Evolutionary conservation across 2,888 invertebrate genomes (phyloP), one percentile per base, ranked within the genome.

Genomic region (Heliconius aoede): DNA sequence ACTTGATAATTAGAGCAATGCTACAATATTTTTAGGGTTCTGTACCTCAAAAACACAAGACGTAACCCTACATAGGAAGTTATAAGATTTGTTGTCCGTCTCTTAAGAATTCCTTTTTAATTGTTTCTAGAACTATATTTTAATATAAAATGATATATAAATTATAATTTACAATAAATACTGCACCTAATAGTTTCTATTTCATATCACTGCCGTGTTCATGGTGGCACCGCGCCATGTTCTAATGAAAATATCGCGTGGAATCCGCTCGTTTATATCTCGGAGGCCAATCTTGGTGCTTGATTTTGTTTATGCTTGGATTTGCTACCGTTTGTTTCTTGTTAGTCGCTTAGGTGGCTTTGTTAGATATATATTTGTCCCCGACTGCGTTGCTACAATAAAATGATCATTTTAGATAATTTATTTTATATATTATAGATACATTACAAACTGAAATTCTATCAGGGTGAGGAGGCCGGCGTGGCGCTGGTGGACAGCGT

Each of bases 211-310:
- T 71, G 58, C 62, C 67, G 75, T 76, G 72, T 40, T 72, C 28
- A 77, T 62, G 68, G 65, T 76, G 79, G 72, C 76, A 73, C 72
- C 62, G 76, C 72, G 78, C 79, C 76, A 79, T 76, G 71, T 60
- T 61, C 79, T 83, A 84, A 83, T 83, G 81, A 83, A 82, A 79
- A 81, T 78, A 84, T 83, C 80, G 83, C 83, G 83, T 84, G 83
- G 78, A 76, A 40, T 32, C 61, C 71, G 74, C 75, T 76, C 80
- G 80, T 81, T 82, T 79, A 78, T 80, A 72, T 75, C 76, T 76
- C 64, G 60, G 55, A 51, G 74, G 71, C 68, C 73, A 73, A 40
- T 73, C 68, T 75, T 67, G 80, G 60, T 62, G 46, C 71, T 77
- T 74, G 74, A 80, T 76, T 77, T 80, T 78, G 77, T 76, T 79